Evolutionary conservation across 1,140 invertebrate genomes (phyloP).

Genomic region (Brachionus calyciflorus): DNA sequence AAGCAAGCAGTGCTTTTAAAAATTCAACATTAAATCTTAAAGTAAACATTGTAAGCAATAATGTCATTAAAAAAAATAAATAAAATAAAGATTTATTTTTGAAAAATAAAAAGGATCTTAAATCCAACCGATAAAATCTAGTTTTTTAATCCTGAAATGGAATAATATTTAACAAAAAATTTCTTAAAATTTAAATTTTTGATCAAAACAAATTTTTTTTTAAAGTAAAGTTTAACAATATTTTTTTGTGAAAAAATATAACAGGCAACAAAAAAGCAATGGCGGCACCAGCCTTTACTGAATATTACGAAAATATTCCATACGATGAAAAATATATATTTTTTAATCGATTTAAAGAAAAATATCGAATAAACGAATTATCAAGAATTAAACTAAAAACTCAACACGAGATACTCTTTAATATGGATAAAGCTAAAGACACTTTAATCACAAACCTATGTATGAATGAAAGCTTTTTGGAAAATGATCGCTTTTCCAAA

Average conservation of each 20-base stretch:
- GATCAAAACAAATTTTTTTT: slow-evolving; percentile 28
- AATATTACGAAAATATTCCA: slow-evolving; percentile 7
- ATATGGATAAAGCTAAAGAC: slow-evolving; percentile 2
- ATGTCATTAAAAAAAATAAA: too few relatives aligned
- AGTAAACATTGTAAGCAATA: too few relatives aligned
- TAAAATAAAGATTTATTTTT: too few relatives aligned
- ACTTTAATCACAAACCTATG: background rate
- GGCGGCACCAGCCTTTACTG: background rate
- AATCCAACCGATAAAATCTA: too few relatives aligned
- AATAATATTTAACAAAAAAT: too few relatives aligned
- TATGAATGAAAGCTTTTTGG: slow-evolving; percentile 1
- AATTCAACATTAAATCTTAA: too few relatives aligned
- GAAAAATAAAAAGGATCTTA: too few relatives aligned
- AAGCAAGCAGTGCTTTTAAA: too few relatives aligned
- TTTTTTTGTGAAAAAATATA: slow-evolving; percentile 17
- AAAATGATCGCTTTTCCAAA: slow-evolving; percentile 9
- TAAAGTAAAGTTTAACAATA: background rate
- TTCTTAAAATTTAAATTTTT: slow-evolving; percentile 8
- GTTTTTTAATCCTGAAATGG: too few relatives aligned
- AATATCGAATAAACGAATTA: background rate
- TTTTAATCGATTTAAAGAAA: background rate
- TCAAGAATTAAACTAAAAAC: background rate
- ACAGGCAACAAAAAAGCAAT: background rate
- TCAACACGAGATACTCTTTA: background rate
- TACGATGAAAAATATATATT: slow-evolving; percentile 21